These are phyloP conservation scores for Oryctes rhinoceros DNA, from an alignment of 1,140 invertebrate species.

Conservation along the genomic window DNA sequence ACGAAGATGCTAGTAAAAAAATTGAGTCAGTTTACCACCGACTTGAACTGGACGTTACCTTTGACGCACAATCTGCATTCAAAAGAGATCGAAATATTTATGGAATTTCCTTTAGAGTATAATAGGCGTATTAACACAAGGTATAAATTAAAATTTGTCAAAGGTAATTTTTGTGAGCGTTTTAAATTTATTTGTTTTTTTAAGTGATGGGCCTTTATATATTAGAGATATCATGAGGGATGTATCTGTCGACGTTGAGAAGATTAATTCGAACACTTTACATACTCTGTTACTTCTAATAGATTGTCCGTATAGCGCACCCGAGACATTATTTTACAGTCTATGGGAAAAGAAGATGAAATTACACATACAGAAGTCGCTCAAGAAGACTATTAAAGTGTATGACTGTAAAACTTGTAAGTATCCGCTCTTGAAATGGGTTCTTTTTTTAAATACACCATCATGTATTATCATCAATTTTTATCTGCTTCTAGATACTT, in stretches of 20 bases:
- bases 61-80: background rate
- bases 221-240: background rate
- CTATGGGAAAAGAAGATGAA: conserved; percentile 9
- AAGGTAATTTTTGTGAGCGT: background rate
- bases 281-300: background rate
- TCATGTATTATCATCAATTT: too few relatives aligned
- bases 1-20: background rate
- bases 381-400: background rate
- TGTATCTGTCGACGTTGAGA: background rate
- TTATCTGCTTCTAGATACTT: background rate
- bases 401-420: conserved; percentile 11
- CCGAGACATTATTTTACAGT: background rate
- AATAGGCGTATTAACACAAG: background rate
- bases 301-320: conserved; percentile 1
- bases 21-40: background rate
- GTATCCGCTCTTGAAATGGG: background rate
- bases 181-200: background rate
- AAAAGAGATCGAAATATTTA: conserved; percentile 11
- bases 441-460: background rate
- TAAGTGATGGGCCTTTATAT: background rate
- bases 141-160: background rate
- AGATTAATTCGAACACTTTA: background rate
- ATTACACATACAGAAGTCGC: background rate
- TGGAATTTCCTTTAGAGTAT: conserved; percentile 13
- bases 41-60: conserved; percentile 10